These are phyloP conservation scores for Eugnorisma glareosa DNA, from an alignment of 2,888 invertebrate genomes.

Conservation along the genomic window DNA sequence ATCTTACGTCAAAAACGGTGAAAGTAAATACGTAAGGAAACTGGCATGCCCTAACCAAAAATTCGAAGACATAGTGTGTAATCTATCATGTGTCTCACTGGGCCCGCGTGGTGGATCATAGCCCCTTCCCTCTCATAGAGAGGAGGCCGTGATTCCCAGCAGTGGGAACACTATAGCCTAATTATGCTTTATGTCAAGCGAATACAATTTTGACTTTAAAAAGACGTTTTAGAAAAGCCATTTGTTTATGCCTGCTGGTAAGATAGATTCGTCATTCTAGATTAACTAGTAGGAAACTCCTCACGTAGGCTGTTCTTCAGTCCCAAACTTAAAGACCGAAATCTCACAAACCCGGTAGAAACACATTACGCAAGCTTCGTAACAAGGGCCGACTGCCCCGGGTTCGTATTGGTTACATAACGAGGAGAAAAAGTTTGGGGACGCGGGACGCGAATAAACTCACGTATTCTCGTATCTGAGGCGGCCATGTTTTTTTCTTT, in stretches of 20 bases:
- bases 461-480: slow-evolving; percentile 25
- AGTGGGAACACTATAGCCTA: no score
- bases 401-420: slow-evolving; percentile 37
- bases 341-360: slow-evolving; percentile 30
- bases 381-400: slow-evolving; percentile 38
- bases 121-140: no score
- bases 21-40: no score
- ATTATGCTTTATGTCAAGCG: background rate
- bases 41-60: no score
- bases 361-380: slow-evolving; percentile 52
- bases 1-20: no score
- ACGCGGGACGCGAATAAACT: slow-evolving; percentile 31
- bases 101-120: no score
- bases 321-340: slow-evolving; percentile 13
- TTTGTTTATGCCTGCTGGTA: background rate
- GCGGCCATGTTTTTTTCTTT: slow-evolving; percentile 27
- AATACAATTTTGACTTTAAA: background rate
- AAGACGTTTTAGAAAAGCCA: background rate
- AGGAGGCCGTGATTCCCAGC: no score
- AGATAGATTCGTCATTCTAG: background rate
- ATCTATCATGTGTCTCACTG: no score
- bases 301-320: background rate
- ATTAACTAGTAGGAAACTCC: slow-evolving; percentile 11
- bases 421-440: slow-evolving; percentile 9
- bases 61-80: no score